Evolutionary conservation across 2,113 vertebrate genomes (phyloP).

Genomic region (Leiothrix lutea): DNA sequence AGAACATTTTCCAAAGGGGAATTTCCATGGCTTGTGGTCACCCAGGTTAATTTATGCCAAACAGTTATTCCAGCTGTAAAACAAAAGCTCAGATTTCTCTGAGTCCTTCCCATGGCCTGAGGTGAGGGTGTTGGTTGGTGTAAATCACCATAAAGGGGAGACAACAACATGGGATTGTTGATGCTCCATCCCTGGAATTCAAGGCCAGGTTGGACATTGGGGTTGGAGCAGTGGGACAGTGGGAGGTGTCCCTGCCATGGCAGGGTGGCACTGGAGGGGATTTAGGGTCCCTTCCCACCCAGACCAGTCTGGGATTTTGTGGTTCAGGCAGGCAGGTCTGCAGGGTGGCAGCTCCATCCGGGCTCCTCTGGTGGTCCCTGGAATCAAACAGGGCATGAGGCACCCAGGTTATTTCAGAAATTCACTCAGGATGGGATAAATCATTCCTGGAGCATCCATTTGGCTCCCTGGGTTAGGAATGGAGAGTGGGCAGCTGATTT

Average conservation of each 20-base stretch:
- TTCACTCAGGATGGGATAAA: neutral
- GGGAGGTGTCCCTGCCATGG: neutral
- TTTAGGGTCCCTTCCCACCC: accelerated
- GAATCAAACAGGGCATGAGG: neutral
- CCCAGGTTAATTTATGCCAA: neutral
- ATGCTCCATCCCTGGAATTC: neutral
- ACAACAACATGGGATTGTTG: accelerated
- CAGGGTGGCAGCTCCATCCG: neutral
- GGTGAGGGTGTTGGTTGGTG: neutral
- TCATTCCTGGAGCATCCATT: neutral
- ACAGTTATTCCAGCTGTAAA: neutral
- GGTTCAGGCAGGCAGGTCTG: neutral
- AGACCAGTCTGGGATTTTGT: accelerated
- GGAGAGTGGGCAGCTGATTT: neutral
- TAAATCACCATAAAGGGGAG: accelerated
- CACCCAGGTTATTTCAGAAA: neutral
- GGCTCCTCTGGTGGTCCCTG: neutral
- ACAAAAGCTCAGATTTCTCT: neutral
- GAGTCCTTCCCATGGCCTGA: neutral
- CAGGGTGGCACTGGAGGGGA: neutral
- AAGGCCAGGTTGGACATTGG: neutral
- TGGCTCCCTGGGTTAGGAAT: neutral
- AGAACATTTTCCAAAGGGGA: constrained; percentile 1
- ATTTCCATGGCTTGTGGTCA: neutral
- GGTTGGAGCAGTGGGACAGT: neutral